phyloP scores from a whole-genome alignment of 2,113 vertebrate species.

The Colaptes auratus region DNA sequence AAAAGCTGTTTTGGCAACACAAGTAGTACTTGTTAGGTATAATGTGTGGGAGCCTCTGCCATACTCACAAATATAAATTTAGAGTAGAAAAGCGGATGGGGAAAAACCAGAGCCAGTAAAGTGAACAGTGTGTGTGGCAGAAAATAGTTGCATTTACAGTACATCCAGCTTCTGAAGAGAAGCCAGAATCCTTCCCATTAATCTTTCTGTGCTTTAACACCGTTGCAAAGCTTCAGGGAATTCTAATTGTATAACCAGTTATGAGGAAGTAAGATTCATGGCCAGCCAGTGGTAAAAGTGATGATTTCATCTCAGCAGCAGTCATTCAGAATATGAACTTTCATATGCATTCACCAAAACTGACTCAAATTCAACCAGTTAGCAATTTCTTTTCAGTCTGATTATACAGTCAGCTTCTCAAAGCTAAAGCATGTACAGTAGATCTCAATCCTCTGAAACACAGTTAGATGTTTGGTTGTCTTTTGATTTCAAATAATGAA shows the following conservation, averaged over 20 bases:
- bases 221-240: conserved; percentile 37
- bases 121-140: background rate
- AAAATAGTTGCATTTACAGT: conserved; percentile 7
- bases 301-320: background rate
- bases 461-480: background rate
- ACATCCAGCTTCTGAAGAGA: background rate
- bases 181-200: background rate
- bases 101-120: background rate
- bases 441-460: conserved; percentile 27
- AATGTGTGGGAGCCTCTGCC: background rate
- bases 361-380: conserved; percentile 5
- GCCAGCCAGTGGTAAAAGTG: conserved; percentile 20
- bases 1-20: conserved; percentile 65
- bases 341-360: conserved; percentile 18
- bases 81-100: background rate
- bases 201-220: conserved; percentile 44
- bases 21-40: conserved; percentile 21
- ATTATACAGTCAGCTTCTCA: background rate
- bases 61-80: conserved; percentile 9
- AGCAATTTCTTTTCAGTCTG: conserved; percentile 19
- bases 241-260: conserved; percentile 56
- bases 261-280: conserved; percentile 43
- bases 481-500: conserved; percentile 40
- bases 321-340: conserved; percentile 15
- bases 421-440: conserved; percentile 56